Conservation (phyloP, 2,888 invertebrate genomes). For the Drosophila melanosoma region DNA sequence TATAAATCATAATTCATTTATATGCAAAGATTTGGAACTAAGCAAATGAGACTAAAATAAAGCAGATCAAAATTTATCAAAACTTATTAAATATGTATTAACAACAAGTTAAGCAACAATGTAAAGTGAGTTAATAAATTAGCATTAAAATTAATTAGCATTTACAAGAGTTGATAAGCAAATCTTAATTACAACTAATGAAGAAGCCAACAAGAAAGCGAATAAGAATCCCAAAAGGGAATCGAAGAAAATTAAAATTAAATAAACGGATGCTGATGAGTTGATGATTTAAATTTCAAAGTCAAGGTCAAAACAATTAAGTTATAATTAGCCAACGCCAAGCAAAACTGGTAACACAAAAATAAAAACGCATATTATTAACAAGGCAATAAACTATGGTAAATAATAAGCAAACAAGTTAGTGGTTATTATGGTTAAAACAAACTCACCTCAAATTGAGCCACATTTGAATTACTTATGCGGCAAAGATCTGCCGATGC, state of each 20-base stretch:
- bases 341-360: slow-evolving; percentile 36
- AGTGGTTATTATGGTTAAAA: slow-evolving; percentile 6
- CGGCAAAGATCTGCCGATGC: slow-evolving; percentile 1
- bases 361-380: slow-evolving; percentile 31
- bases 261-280: slow-evolving; percentile 8
- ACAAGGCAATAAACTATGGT: not conserved
- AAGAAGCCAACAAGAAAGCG: slow-evolving; percentile 37
- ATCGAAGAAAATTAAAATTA: slow-evolving; percentile 11
- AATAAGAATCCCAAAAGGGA: slow-evolving; percentile 31
- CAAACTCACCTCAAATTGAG: slow-evolving; percentile 20
- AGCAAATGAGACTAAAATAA: slow-evolving; percentile 9
- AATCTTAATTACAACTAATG: slow-evolving; percentile 50
- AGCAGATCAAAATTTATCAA: not conserved
- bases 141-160: slow-evolving; percentile 30
- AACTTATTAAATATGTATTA: slow-evolving; percentile 9
- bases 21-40: slow-evolving; percentile 8
- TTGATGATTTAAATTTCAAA: slow-evolving; percentile 52
- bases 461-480: slow-evolving; percentile 28
- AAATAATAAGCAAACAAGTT: slow-evolving; percentile 29
- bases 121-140: slow-evolving; percentile 49
- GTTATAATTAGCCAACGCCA: slow-evolving; percentile 46
- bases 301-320: slow-evolving; percentile 59
- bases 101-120: slow-evolving; percentile 13
- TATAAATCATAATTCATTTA: slow-evolving; percentile 31
- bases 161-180: slow-evolving; percentile 40